These are phyloP conservation scores for Apodemia zela DNA, from an alignment of 2,888 invertebrate genomes.

Conservation along the genomic window DNA sequence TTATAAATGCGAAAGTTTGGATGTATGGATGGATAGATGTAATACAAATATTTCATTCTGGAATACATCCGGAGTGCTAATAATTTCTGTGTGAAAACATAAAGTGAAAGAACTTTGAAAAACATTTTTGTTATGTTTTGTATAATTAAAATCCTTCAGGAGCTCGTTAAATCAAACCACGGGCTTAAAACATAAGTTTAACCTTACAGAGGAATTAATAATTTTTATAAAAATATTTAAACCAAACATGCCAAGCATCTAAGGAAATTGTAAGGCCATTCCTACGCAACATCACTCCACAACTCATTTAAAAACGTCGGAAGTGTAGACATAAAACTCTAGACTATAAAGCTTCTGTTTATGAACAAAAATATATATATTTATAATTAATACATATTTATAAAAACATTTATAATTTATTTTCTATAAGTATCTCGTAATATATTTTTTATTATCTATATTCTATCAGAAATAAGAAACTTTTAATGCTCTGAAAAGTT, in stretches of 20 bases:
- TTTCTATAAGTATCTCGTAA: conserved; percentile 56
- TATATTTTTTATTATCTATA: conserved; percentile 55
- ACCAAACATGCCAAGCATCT: conserved; percentile 24
- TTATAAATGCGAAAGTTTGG: no score
- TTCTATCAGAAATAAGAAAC: conserved; percentile 45
- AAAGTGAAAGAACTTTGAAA: no score
- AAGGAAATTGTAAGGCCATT: conserved; percentile 34
- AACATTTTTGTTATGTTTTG: no score
- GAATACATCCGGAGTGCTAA: no score
- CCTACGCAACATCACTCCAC: conserved; percentile 47
- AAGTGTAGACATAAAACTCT: conserved; percentile 48
- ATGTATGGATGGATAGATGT: no score
- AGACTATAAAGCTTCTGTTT: conserved; percentile 47
- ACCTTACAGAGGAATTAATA: conserved; percentile 12
- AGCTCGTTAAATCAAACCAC: conserved; percentile 22
- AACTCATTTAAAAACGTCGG: conserved; percentile 44
- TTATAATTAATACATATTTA: conserved; percentile 44
- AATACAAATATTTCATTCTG: no score
- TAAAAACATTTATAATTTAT: conserved; percentile 61
- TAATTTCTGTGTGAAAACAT: no score
- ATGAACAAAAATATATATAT: conserved; percentile 42
- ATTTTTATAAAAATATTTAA: conserved; percentile 20
- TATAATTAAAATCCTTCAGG: background rate
- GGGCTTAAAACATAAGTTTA: conserved; percentile 13
- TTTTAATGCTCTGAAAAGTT: conserved; percentile 36